Percentiles rank a stretch among this genome's conserved stretches.
phyloP scores from a whole-genome alignment of 2,113 vertebrate species.

The Brienomyrus brachyistius region DNA sequence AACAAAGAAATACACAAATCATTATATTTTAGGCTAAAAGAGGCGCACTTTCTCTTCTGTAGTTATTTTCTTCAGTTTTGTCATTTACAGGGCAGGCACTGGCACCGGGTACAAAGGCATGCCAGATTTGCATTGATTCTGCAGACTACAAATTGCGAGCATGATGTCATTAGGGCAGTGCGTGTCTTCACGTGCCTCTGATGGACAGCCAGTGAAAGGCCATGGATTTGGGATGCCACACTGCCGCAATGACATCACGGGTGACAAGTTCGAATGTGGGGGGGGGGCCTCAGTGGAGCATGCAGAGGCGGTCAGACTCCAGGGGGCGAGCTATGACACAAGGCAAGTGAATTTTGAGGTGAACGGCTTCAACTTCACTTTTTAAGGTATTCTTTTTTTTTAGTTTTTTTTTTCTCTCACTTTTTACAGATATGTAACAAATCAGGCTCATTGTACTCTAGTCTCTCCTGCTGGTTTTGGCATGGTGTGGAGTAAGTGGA shows the following conservation, averaged over 20 bases:
- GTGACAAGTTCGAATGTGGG: conserved; percentile 58
- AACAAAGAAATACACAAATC: conserved; percentile 57
- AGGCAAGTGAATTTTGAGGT: conserved; percentile 47
- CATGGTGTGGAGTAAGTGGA: conserved; percentile 50
- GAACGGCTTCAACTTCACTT: conserved; percentile 35
- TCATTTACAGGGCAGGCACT: conserved; percentile 69
- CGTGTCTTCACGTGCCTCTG: conserved; percentile 20
- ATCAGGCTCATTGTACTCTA: conserved; percentile 55
- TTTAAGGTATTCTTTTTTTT: conserved; percentile 27
- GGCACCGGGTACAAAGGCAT: conserved; percentile 79
- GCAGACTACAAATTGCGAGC: conserved; percentile 81
- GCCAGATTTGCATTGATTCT: conserved; percentile 81
- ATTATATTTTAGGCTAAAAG: conserved; percentile 71
- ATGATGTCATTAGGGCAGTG: conserved; percentile 71
- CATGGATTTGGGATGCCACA: conserved; percentile 31
- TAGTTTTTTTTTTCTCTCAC: conserved; percentile 28
- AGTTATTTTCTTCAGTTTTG: conserved; percentile 32
- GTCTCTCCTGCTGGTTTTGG: conserved; percentile 68
- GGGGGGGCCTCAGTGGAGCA: conserved; percentile 59
- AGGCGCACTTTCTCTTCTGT: conserved; percentile 59
- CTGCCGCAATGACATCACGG: conserved; percentile 64
- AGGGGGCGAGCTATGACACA: conserved; percentile 42
- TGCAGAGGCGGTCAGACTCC: conserved; percentile 60
- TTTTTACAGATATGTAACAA: conserved; percentile 48
- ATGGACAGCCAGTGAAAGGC: neutral